A percentile compares a stretch with the other conserved stretches of the same genome.
Evolutionary conservation across 2,888 invertebrate genomes (phyloP).

Genomic region (Acanthopleura granulata): DNA sequence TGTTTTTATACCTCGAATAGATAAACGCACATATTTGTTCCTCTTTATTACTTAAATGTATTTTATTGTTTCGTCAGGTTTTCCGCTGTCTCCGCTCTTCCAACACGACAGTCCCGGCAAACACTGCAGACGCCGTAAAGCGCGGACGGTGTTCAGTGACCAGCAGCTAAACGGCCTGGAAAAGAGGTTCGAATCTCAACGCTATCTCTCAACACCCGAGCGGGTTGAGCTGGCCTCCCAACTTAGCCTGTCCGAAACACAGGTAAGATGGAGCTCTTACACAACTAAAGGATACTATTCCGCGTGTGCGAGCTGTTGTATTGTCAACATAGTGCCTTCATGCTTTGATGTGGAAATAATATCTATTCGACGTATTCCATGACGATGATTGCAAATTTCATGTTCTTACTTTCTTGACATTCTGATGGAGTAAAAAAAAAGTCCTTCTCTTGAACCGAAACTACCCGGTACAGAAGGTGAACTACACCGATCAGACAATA

Average conservation of each 20-base stretch:
- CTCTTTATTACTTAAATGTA: background rate
- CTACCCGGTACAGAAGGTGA: no score
- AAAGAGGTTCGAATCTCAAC: constrained; percentile 93
- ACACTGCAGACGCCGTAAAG: constrained; percentile 95
- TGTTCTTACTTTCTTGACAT: no score
- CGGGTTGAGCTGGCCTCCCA: constrained; percentile 94
- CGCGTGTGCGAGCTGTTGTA: background rate
- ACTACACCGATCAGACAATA: no score
- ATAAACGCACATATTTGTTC: background rate
- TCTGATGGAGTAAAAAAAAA: no score
- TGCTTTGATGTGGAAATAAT: no score
- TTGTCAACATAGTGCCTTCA: no score
- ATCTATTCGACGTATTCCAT: no score
- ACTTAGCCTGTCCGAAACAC: constrained; percentile 92
- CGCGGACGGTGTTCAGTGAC: constrained; percentile 87
- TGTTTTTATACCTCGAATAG: no score
- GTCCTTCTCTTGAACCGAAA: no score
- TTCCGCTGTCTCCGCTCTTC: constrained; percentile 63
- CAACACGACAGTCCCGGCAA: constrained; percentile 79
- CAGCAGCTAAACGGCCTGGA: constrained; percentile 84
- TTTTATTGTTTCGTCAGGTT: constrained; percentile 42
- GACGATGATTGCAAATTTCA: no score
- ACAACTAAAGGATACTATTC: background rate
- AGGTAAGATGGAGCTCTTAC: constrained; percentile 69
- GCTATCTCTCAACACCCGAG: constrained; percentile 96